Evolutionary conservation across 2,797 vertebrate genomes (phyloP), one percentile per base, ranked within the genome.

Genomic region (Malacoctenus gilli): DNA sequence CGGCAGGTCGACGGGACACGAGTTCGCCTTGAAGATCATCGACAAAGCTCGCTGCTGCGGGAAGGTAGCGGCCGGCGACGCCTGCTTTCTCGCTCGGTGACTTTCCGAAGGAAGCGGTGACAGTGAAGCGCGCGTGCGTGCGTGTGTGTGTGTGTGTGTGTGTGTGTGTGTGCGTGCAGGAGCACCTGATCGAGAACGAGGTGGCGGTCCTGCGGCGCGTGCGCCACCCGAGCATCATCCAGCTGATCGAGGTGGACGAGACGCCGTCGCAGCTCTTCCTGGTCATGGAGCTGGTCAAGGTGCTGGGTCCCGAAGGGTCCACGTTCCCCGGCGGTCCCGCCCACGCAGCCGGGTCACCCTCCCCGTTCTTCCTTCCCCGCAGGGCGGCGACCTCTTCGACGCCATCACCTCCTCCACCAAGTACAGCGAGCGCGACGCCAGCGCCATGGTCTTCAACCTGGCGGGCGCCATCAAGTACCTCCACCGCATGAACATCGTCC

Each of bases 401-500:
- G 97, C 97, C 51, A 99, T 99, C 82, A 99, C 97, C 39, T 98
- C 95, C 20, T 99, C 96, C 51, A 98, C 96, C 0, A 99, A 98
- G 87, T 99, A 99, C 72, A 97, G 95, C 0, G 97, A 99, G 83
- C 89, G 92, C 2, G 96, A 99, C 3, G 93, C 95, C 68, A 98
- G 97, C 8, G 96, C 96, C 34, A 99, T 99, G 97, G 93, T 99
- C 55, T 97, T 95, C 85, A 99, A 99, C 81, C 89, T 99, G 36
- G 93, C 94, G 8, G 96, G 88, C 0, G 97, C 96, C 15, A 87
- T 99, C 72, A 91, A 94, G 56, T 99, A 99, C 65, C 93, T 99
- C 46, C 97, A 99, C 13, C 59, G 91, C 1, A 95, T 97, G 87
- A 94, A 94, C 88, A 99, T 99, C 0, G 96, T 98, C 1, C 97